A percentile compares a stretch with the other conserved stretches of the same genome.
Conservation (phyloP, 2,113 vertebrate genomes). For the Ochotona princeps region DNA sequence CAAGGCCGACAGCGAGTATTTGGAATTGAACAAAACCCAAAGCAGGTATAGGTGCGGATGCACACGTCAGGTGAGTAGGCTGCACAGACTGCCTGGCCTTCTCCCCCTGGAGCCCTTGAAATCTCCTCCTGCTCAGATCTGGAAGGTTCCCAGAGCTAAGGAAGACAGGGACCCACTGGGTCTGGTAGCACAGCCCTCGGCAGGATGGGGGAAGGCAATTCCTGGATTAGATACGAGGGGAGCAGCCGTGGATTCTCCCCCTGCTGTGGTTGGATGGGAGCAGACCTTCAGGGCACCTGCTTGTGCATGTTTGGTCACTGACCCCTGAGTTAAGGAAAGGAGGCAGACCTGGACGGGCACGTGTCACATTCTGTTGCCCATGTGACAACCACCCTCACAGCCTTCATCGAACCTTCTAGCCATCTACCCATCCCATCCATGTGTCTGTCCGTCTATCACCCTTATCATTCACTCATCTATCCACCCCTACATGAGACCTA, state of each 20-base stretch:
- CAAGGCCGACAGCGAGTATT: background rate
- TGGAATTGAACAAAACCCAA: background rate
- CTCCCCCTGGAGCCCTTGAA: background rate
- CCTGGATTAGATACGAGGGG: background rate
- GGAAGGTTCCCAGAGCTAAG: background rate
- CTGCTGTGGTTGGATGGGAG: background rate
- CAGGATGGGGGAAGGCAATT: background rate
- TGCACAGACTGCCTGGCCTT: rapidly evolving
- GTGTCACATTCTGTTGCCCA: no score
- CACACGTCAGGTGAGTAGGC: background rate
- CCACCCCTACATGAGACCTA: background rate
- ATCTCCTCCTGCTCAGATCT: rapidly evolving
- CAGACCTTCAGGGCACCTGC: background rate
- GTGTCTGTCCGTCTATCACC: background rate
- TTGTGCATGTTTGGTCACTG: background rate
- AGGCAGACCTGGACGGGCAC: background rate
- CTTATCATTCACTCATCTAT: no score
- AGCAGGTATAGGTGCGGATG: background rate
- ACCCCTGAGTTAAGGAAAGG: background rate
- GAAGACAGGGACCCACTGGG: background rate
- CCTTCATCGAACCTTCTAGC: no score
- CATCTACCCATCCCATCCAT: background rate
- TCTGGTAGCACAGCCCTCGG: background rate
- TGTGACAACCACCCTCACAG: no score
- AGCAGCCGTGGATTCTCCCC: background rate